Conservation (phyloP, 2,113 vertebrate species). For the Turnix velox region DNA sequence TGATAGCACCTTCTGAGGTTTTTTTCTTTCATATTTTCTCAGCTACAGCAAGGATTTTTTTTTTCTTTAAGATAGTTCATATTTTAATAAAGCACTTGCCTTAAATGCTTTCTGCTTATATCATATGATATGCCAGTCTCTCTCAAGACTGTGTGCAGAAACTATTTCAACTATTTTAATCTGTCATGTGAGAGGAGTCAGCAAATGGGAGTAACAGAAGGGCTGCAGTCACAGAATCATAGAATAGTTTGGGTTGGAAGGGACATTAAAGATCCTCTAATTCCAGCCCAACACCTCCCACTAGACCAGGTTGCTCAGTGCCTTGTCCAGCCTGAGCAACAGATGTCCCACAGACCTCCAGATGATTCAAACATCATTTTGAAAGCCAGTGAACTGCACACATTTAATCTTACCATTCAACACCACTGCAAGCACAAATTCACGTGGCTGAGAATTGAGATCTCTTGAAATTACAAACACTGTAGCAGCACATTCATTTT, state of each 20-base stretch:
- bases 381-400: neutral
- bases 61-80: neutral
- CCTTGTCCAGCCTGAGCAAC: too few species aligned
- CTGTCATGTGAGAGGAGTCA: neutral
- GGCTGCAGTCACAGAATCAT: neutral
- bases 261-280: too few species aligned
- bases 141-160: neutral
- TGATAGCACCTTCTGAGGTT: neutral
- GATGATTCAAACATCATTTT: rapidly evolving
- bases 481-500: neutral
- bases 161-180: neutral
- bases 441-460: neutral
- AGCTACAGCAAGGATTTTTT: neutral
- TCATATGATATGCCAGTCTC: neutral
- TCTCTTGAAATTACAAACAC: neutral
- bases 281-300: too few species aligned
- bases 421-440: neutral
- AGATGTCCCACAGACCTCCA: neutral
- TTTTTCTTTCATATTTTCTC: neutral
- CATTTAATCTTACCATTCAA: neutral
- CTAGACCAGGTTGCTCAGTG: too few species aligned
- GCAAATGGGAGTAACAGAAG: neutral
- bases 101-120: neutral
- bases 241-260: too few species aligned
- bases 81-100: neutral